phyloP scores from a whole-genome alignment of 2,113 vertebrate species.

The Dinomys branickii region DNA sequence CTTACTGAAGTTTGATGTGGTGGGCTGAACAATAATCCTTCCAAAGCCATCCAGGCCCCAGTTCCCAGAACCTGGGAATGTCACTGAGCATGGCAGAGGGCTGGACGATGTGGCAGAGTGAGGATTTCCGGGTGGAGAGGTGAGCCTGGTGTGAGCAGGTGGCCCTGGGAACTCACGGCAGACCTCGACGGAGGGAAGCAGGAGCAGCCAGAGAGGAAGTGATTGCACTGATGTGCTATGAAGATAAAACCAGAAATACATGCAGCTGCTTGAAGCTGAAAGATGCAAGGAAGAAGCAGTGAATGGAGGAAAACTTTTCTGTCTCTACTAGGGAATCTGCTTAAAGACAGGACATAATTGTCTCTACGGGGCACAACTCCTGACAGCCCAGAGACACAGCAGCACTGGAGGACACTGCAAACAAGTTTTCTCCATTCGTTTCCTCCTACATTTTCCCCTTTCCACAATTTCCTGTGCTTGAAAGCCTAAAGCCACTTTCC shows the following conservation, averaged over 20 bases:
- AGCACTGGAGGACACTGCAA: not conserved
- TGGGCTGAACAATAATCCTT: not conserved
- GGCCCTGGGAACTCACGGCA: not conserved
- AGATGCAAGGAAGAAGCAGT: not conserved
- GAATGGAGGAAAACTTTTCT: not conserved
- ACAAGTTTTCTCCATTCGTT: not conserved
- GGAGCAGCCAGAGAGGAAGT: not conserved
- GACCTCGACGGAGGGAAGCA: not conserved
- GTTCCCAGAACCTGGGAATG: not conserved
- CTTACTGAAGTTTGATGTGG: not conserved
- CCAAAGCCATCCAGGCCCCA: not conserved
- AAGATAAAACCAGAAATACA: not conserved
- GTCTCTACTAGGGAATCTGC: not conserved
- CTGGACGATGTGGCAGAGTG: not conserved
- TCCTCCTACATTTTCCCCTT: not conserved
- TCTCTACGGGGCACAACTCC: not conserved
- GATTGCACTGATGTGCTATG: not conserved
- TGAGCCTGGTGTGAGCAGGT: not conserved
- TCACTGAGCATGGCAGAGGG: not conserved
- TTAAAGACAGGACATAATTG: not conserved
- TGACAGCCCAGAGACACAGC: not conserved
- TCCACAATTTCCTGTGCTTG: not conserved
- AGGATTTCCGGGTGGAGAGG: not conserved
- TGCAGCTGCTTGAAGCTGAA: not conserved
- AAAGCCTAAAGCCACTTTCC: not conserved